Conservation (phyloP, 1,140 invertebrate species). For the Coptotermes formosanus region DNA sequence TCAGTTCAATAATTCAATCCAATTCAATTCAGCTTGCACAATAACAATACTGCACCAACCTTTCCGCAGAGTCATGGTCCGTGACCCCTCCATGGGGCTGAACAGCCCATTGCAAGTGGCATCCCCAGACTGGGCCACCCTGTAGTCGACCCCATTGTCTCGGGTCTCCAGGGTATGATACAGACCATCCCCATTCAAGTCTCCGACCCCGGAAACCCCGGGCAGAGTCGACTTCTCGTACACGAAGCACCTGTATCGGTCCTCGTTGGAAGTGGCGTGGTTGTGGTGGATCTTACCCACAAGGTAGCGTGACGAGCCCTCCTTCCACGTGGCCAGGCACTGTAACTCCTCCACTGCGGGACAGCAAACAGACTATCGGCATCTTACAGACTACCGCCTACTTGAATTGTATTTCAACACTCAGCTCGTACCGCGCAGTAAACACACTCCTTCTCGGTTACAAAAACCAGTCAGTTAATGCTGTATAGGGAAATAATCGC, state of each 20-base stretch:
- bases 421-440: too few relatives aligned
- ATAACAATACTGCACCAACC: constrained; percentile 36
- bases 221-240: constrained; percentile 67
- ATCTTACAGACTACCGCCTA: too few relatives aligned
- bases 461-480: too few relatives aligned
- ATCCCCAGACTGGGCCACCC: constrained; percentile 82
- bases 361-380: constrained; percentile 31
- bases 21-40: too few relatives aligned
- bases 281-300: constrained; percentile 77
- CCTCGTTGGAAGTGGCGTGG: constrained; percentile 85
- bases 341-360: constrained; percentile 79
- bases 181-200: background rate
- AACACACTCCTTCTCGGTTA: too few relatives aligned
- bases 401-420: too few relatives aligned
- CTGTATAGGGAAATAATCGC: too few relatives aligned
- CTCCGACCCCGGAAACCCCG: background rate
- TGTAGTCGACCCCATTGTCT: constrained; percentile 56
- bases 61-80: constrained; percentile 71
- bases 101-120: constrained; percentile 84
- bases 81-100: constrained; percentile 72
- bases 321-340: constrained; percentile 85
- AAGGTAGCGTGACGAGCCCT: constrained; percentile 81
- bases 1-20: too few relatives aligned
- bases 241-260: constrained; percentile 89
- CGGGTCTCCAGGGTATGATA: constrained; percentile 35